Conservation (phyloP, 1,140 invertebrate genomes). For the Cydia pomonella region DNA sequence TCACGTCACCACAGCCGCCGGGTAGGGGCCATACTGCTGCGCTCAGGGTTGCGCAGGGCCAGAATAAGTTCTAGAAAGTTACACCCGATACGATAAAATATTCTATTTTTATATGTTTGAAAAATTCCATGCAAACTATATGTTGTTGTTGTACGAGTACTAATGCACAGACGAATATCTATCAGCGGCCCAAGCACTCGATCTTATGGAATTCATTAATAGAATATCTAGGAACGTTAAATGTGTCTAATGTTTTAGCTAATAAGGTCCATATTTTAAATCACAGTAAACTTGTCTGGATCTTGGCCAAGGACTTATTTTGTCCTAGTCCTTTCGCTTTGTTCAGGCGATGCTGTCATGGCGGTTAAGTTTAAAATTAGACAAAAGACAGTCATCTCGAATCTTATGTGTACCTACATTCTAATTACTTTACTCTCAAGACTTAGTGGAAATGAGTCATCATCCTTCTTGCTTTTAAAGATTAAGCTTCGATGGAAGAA, state of each 20-base stretch:
- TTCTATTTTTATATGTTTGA: too few species aligned
- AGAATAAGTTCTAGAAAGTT: too few species aligned
- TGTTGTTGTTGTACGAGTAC: neutral
- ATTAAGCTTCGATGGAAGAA: too few species aligned
- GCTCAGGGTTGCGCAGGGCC: too few species aligned
- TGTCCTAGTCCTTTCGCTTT: conserved; percentile 64
- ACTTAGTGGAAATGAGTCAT: neutral
- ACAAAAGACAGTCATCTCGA: conserved; percentile 15
- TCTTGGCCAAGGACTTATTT: conserved; percentile 65
- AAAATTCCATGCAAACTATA: neutral
- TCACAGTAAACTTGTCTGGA: conserved; percentile 53
- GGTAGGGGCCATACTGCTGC: too few species aligned
- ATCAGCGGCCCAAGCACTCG: neutral
- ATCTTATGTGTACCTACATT: neutral
- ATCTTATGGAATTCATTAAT: neutral
- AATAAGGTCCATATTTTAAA: conserved; percentile 8
- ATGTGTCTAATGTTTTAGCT: conserved; percentile 25
- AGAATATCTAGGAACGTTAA: neutral
- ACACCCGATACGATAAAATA: too few species aligned
- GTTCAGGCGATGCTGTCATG: conserved; percentile 36
- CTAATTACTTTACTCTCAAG: neutral
- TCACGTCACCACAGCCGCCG: too few species aligned
- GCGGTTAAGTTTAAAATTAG: conserved; percentile 25
- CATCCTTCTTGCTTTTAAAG: too few species aligned
- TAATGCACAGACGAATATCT: neutral